Base-by-base conservation (phyloP, 2,113 vertebrate genomes). In the Toxotes jaculatrix region DNA sequence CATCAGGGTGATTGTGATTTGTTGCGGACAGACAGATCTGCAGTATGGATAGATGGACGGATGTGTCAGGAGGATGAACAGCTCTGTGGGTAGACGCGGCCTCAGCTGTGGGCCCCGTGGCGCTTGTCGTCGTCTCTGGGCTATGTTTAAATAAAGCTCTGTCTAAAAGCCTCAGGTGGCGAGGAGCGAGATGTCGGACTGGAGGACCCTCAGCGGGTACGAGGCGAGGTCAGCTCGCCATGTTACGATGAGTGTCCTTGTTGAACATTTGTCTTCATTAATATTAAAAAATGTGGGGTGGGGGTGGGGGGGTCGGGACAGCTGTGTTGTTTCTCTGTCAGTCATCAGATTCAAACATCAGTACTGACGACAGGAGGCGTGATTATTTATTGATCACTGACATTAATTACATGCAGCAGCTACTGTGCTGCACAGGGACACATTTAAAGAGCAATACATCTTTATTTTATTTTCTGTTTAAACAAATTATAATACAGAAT, bases 101-200 rank as follows among this genome's bases (percentile, higher is more conserved):
- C 91, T 82, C 91, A 92, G 89, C 91, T 92, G 91, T 51, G 63
- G 1, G 14, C 79, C 91, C 79, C 2, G 13, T 19, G 64, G 88
- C 65, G 9, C 73, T 65, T 17, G 49, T 40, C 38, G 12, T 72
- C 42, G 75, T 91, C 85, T 89, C 66, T 80, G 69, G 79, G 90
- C 87, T 27, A 83, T 71, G 83, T 90, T 90, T 87, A 89, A 90
- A 90, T 89, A 88, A 92, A 89, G 87, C 87, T 88, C 70, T 36
- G 81, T 69, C 77, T 59, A 49, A 85, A 85, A 75, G 87, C 83
- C 82, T 68, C 55, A 62, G 89, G 79, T 77, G 87, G 63, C 3
- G 55, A 69, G 69, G 79, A 83, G 70, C 19, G 70, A 75, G 80
- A 88, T 65, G 73, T 84, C 45, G 87, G 83, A 84, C 59, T 81